Conservation (phyloP, 2,797 vertebrate genomes). For the Pseudomugil gertrudae region DNA sequence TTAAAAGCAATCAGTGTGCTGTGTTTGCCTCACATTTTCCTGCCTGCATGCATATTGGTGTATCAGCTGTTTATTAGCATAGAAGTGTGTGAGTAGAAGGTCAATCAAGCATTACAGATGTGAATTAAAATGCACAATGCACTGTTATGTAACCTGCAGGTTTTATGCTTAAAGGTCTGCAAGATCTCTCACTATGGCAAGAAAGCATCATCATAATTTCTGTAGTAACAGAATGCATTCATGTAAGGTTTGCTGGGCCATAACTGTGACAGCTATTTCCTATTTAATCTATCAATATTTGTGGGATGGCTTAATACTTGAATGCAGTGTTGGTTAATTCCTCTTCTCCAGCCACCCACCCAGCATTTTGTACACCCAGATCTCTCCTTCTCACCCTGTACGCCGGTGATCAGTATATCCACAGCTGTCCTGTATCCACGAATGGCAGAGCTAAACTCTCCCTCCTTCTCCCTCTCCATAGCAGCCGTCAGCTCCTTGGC, state of each 20-base stretch:
- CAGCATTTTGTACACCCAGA: background rate
- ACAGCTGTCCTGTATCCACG: slow-evolving; percentile 84
- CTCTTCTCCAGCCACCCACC: background rate
- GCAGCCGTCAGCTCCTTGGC: slow-evolving; percentile 82
- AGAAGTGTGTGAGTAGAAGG: background rate
- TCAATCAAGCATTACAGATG: background rate
- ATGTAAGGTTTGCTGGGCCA: background rate
- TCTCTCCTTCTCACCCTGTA: slow-evolving; percentile 75
- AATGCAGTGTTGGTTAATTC: background rate
- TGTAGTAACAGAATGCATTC: slow-evolving; percentile 5
- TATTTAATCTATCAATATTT: background rate
- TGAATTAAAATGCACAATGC: slow-evolving; percentile 3
- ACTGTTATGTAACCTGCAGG: background rate
- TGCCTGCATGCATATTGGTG: background rate
- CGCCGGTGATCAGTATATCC: slow-evolving; percentile 87
- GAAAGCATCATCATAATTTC: slow-evolving; percentile 1
- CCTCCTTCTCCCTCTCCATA: slow-evolving; percentile 83
- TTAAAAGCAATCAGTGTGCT: background rate
- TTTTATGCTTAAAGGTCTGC: slow-evolving; percentile 1
- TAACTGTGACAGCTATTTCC: background rate
- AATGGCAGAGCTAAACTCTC: slow-evolving; percentile 83
- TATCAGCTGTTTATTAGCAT: background rate
- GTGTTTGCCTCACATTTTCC: background rate
- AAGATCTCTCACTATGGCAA: slow-evolving; percentile 25
- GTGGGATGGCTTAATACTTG: background rate